phyloP scores from a whole-genome alignment of 2,797 vertebrate species.

The Lophius americanus region DNA sequence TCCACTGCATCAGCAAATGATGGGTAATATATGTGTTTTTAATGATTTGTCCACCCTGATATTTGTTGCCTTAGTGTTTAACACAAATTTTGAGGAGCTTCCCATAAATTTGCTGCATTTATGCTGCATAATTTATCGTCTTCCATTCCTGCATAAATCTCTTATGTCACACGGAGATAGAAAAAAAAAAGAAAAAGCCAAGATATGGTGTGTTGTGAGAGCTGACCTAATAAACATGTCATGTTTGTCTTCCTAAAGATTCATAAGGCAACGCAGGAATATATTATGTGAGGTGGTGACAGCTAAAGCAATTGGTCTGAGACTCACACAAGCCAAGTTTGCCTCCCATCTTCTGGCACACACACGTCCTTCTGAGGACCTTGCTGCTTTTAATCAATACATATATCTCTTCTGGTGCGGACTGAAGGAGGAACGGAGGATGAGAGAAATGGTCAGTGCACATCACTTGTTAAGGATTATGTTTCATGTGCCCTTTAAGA shows the following conservation, averaged over 20 bases:
- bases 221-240: not conserved
- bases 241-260: slow-evolving; percentile 11
- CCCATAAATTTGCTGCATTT: not conserved
- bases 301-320: slow-evolving; percentile 46
- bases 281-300: slow-evolving; percentile 53
- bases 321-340: slow-evolving; percentile 29
- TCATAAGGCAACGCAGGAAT: slow-evolving; percentile 31
- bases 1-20: too few relatives aligned
- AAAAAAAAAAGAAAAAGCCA: not conserved
- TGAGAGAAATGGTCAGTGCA: slow-evolving; percentile 31
- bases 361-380: slow-evolving; percentile 61
- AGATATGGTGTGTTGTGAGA: not conserved
- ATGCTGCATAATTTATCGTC: too few relatives aligned
- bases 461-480: slow-evolving; percentile 51
- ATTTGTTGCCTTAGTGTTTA: not conserved
- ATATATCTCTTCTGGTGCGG: slow-evolving; percentile 34
- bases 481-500: slow-evolving; percentile 62
- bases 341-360: slow-evolving; percentile 32
- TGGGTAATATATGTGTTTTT: too few relatives aligned
- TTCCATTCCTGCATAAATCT: not conserved
- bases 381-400: slow-evolving; percentile 57
- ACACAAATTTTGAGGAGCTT: not conserved
- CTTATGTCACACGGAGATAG: not conserved
- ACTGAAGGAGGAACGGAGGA: slow-evolving; percentile 22
- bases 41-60: not conserved